Conservation (phyloP, 1,140 invertebrate genomes). For the Pseudomyrmex gracilis region DNA sequence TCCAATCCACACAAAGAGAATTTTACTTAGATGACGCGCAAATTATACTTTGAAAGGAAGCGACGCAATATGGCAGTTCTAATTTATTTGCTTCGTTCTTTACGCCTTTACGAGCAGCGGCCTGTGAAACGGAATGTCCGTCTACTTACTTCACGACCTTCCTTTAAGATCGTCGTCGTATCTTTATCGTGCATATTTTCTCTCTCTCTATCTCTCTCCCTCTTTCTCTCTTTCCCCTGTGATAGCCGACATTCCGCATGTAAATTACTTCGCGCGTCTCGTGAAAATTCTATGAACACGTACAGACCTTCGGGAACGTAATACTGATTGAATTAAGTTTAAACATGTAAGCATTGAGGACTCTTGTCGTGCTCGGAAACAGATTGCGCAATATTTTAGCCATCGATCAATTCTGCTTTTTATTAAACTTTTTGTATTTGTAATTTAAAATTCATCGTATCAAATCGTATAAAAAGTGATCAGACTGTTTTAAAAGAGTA, state of each 20-base stretch:
- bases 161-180: constrained; percentile 18
- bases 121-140: constrained; percentile 34
- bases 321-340: constrained; percentile 53
- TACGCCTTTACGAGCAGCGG: constrained; percentile 3
- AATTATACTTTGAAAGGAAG: constrained; percentile 74
- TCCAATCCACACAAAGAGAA: constrained; percentile 1
- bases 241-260: constrained; percentile 59
- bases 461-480: not conserved
- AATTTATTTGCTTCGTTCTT: constrained; percentile 68
- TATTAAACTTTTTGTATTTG: not conserved
- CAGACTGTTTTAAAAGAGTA: not conserved
- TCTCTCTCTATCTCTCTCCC: constrained; percentile 28
- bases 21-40: constrained; percentile 64
- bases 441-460: no score
- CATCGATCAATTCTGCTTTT: not conserved
- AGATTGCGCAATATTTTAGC: constrained; percentile 2
- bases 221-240: not conserved
- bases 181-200: constrained; percentile 10
- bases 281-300: constrained; percentile 63
- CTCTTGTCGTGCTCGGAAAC: not conserved
- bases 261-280: constrained; percentile 59
- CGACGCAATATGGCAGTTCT: constrained; percentile 55
- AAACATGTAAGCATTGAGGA: constrained; percentile 37
- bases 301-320: constrained; percentile 28
- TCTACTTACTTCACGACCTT: constrained; percentile 11